phyloP scores from a whole-genome alignment of 2,888 invertebrate genomes.

The Tipula helvola region DNA sequence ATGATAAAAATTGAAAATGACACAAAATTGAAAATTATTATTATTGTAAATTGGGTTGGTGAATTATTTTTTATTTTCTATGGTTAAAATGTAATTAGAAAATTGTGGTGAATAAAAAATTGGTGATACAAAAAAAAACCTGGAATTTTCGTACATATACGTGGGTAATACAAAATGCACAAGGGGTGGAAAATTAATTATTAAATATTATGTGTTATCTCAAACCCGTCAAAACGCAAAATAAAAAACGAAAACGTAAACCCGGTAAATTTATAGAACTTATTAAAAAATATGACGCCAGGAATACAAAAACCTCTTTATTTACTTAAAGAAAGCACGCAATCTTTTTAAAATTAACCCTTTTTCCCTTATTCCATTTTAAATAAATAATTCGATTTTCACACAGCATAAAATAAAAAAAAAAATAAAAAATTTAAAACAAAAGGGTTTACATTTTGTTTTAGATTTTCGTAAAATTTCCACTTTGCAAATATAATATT shows the following conservation, averaged over 20 bases:
- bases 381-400: not conserved
- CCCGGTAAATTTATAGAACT: not conserved
- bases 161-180: not conserved
- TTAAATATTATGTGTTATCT: not conserved
- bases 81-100: not conserved
- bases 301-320: not conserved
- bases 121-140: not conserved
- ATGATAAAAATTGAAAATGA: not conserved
- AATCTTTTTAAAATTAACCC: not conserved
- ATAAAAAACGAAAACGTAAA: too few species aligned
- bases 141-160: not conserved
- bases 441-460: not conserved
- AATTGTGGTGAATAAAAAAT: not conserved
- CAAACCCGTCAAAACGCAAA: not conserved
- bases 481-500: not conserved
- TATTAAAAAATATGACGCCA: not conserved
- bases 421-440: not conserved
- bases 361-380: not conserved
- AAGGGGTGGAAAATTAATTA: not conserved
- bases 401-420: not conserved
- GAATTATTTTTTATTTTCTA: not conserved
- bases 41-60: not conserved
- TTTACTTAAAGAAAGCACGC: not conserved
- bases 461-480: not conserved
- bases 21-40: not conserved